Evolutionary conservation across 2,113 vertebrate genomes (phyloP).

Genomic region (Ciconia stormi): DNA sequence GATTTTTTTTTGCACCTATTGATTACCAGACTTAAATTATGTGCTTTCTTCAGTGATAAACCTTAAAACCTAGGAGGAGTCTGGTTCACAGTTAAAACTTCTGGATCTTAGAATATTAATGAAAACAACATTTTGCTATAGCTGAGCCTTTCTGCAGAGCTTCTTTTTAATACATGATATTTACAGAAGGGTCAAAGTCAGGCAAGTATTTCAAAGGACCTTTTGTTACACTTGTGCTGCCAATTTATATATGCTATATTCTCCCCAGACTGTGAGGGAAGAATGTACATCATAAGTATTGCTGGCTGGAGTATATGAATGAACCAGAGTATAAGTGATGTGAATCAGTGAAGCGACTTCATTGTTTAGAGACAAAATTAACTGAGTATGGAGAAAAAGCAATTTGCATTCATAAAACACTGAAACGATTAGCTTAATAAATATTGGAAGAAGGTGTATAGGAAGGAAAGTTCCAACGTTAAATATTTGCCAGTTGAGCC

Average conservation of each 20-base stretch:
- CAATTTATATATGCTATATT: background rate
- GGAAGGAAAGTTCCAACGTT: background rate
- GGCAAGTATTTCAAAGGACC: background rate
- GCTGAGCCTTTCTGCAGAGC: background rate
- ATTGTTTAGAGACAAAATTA: background rate
- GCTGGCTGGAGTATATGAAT: background rate
- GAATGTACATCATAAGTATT: background rate
- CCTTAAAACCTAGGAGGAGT: background rate
- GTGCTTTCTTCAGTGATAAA: background rate
- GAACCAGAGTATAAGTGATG: background rate
- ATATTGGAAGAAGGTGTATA: background rate
- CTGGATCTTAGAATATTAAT: background rate
- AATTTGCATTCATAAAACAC: constrained; percentile 5
- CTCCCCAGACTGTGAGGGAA: background rate
- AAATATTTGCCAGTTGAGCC: constrained; percentile 10
- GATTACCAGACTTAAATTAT: background rate
- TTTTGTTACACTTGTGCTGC: background rate
- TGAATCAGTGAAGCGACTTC: background rate
- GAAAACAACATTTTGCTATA: background rate
- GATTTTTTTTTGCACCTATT: background rate
- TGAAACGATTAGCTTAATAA: background rate
- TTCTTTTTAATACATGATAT: background rate
- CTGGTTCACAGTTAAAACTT: background rate
- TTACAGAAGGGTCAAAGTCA: background rate
- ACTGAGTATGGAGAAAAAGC: background rate